Evolutionary conservation across 2,888 invertebrate species (phyloP), one percentile per base, ranked within the genome.

Genomic region (Rotaria macrura): DNA sequence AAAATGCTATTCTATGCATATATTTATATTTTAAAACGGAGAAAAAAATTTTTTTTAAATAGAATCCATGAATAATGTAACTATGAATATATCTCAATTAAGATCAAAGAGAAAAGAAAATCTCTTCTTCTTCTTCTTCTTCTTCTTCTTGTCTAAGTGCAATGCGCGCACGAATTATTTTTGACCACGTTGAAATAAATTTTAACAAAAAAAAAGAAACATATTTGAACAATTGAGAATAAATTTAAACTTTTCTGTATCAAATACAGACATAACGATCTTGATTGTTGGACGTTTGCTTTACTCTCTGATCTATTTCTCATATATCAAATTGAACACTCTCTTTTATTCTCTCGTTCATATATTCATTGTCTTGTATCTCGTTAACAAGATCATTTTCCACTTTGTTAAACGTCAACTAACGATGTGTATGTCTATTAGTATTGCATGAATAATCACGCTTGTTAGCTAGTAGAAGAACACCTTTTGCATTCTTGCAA

Each of bases 301-400:
- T n/a, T n/a, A 17, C 20, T 79, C 43, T 79, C 25, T 43, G 6
- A 10, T 34, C 14, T 40, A 43, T n/a, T 43, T 1, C 79, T 43
- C 79, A 20, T 25, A 12, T 65, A 65, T 65, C 34, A 34, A 34
- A 54, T 65, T 65, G 29, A 29, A 34, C 65, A 43, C n/a, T 79
- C 79, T 79, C 43, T 79, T 43, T 79, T 43, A 43, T 43, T 79
- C 79, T 79, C 9, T 79, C 34, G 7, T 43, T 79, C 79, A 43
- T 12, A n/a, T n/a, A 57, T 43, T 79, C 79, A 43, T 79, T 43
- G 40, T 79, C 79, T 43, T 43, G 40, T 40, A 25, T 79, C 79
- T 43, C 43, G 79, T 79, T 79, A 79, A 79, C 79, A 79, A 79
- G 79, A 79, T 79, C 79, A 79, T 79, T 43, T 79, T 79, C 79